Conservation (phyloP, 1,140 invertebrate species). For the Pristionchus pacificus region DNA sequence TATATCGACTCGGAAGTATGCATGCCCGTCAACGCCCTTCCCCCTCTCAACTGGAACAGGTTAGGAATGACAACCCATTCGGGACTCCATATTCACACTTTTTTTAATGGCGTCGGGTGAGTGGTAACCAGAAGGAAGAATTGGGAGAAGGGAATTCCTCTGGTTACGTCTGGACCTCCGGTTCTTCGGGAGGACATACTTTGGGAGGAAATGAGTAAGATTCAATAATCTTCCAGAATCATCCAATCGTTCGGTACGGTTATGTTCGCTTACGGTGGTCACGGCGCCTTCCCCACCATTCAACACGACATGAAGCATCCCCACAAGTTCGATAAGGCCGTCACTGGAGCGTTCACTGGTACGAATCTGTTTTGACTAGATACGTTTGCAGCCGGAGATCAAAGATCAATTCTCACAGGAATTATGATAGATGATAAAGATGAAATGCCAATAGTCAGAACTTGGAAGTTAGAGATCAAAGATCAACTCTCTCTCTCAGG, state of each 20-base stretch:
- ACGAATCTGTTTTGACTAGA: slow-evolving; percentile 14
- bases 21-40: slow-evolving; percentile 38
- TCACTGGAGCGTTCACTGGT: slow-evolving; percentile 48
- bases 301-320: slow-evolving; percentile 67
- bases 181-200: too few species aligned
- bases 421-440: too few species aligned
- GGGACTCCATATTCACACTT: too few species aligned
- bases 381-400: neutral
- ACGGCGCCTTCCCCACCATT: slow-evolving; percentile 68
- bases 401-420: too few species aligned
- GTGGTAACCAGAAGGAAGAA: too few species aligned
- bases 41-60: slow-evolving; percentile 42
- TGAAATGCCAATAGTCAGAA: too few species aligned
- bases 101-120: too few species aligned
- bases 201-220: too few species aligned
- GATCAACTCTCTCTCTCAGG: slow-evolving; percentile 47
- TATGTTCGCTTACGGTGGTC: slow-evolving; percentile 67
- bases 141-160: too few species aligned
- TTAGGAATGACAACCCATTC: slow-evolving; percentile 30
- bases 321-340: slow-evolving; percentile 45
- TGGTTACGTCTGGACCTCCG: too few species aligned
- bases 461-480: too few species aligned
- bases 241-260: slow-evolving; percentile 51
- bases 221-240: slow-evolving; percentile 38
- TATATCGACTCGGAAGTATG: slow-evolving; percentile 38